Percentiles rank a stretch among this genome's conserved stretches.
phyloP scores from a whole-genome alignment of 1,140 invertebrate genomes.

The Drosophila kepulauana region DNA sequence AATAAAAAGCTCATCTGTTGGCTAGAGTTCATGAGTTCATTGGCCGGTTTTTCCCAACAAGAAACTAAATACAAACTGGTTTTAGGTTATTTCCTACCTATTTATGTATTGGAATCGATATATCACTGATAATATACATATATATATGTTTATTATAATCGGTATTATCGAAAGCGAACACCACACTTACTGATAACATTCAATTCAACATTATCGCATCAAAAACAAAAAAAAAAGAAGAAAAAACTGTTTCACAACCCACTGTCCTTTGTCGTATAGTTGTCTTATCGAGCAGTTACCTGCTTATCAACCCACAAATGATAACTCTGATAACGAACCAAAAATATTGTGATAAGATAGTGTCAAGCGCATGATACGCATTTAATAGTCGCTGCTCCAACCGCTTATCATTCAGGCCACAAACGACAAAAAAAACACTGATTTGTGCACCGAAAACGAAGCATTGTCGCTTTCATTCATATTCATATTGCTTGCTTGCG shows the following conservation, averaged over 20 bases:
- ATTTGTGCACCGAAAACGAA: conserved; percentile 34
- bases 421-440: conserved; percentile 16
- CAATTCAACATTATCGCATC: conserved; percentile 15
- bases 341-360: conserved; percentile 36
- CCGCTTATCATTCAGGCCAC: conserved; percentile 29
- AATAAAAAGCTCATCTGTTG: too few relatives aligned
- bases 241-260: conserved; percentile 31
- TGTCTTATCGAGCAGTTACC: conserved; percentile 45
- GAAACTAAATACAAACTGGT: background rate
- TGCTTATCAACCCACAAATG: conserved; percentile 24
- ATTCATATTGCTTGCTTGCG: background rate
- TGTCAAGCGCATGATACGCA: conserved; percentile 33
- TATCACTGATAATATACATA: conserved; percentile 32
- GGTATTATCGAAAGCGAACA: conserved; percentile 25
- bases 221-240: background rate
- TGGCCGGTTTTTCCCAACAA: conserved; percentile 9
- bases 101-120: conserved; percentile 21
- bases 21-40: background rate
- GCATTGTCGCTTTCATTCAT: conserved; percentile 56
- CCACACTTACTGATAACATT: conserved; percentile 22
- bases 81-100: background rate
- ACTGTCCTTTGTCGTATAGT: conserved; percentile 19
- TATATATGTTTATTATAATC: conserved; percentile 13
- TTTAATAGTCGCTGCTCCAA: background rate
- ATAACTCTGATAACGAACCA: conserved; percentile 27